A percentile compares a stretch with the other conserved stretches of the same genome.
Evolutionary conservation across 2,113 vertebrate species (phyloP).

Genomic region (Chiloscyllium plagiosum): DNA sequence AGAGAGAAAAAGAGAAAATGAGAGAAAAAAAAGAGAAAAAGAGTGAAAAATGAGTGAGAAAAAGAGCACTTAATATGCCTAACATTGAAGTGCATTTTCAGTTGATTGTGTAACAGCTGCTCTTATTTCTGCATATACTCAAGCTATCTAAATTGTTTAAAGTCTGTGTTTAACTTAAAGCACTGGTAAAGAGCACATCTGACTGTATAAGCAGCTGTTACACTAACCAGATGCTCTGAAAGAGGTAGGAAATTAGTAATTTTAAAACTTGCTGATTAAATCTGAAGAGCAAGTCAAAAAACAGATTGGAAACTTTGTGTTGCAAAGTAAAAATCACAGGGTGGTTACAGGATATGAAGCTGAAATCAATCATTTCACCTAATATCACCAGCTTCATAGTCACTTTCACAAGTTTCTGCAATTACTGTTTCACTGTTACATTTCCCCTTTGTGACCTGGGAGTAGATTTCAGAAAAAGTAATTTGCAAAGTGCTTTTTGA

Average conservation of each 20-base stretch:
- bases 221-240: neutral
- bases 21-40: too few relatives aligned
- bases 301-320: neutral
- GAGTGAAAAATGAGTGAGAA: too few relatives aligned
- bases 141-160: neutral
- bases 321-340: neutral
- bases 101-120: neutral
- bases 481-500: neutral
- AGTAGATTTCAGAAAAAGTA: neutral
- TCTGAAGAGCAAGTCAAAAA: neutral
- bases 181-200: neutral
- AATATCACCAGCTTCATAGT: neutral
- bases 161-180: neutral
- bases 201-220: neutral
- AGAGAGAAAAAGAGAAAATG: too few relatives aligned
- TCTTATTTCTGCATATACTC: neutral
- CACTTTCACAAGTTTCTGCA: neutral
- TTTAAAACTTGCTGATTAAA: conserved; percentile 1
- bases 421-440: neutral
- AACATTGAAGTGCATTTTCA: neutral
- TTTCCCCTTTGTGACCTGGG: neutral
- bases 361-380: neutral
- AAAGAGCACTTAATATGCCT: neutral
- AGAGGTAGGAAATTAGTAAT: neutral
- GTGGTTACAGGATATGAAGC: neutral